Evolutionary conservation across 2,113 vertebrate species (phyloP).

Genomic region (Loxodonta africana): DNA sequence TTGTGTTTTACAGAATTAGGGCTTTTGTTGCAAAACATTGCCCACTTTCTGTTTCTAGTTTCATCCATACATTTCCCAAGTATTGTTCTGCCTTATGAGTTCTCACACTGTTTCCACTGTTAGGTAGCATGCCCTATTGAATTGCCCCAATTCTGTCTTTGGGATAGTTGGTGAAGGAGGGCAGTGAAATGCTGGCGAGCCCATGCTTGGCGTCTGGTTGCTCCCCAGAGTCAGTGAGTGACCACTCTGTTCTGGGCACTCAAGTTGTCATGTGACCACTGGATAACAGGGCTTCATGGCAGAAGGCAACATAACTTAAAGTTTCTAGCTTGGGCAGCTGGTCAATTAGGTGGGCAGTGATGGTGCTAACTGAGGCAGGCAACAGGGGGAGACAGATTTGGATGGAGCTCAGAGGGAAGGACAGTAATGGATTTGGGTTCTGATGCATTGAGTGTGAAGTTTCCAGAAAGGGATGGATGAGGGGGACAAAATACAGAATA

Average conservation of each 20-base stretch:
- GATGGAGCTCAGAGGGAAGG: neutral
- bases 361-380: neutral
- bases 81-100: neutral
- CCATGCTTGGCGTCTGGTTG: neutral
- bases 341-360: too few relatives aligned
- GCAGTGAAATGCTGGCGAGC: neutral
- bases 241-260: accelerated
- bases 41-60: neutral
- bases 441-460: neutral
- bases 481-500: neutral
- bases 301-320: neutral
- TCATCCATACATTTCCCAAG: neutral
- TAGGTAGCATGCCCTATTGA: neutral
- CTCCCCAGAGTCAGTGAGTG: neutral
- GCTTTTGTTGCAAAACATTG: neutral
- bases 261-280: neutral
- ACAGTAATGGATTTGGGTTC: neutral
- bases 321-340: neutral
- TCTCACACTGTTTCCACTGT: neutral
- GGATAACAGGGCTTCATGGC: neutral
- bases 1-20: neutral
- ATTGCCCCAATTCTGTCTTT: neutral
- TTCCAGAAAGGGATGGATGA: neutral
- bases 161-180: neutral
- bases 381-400: neutral